These are phyloP conservation scores for Corythornis vintsioides DNA, from an alignment of 2,113 vertebrate genomes.

Conservation along the genomic window DNA sequence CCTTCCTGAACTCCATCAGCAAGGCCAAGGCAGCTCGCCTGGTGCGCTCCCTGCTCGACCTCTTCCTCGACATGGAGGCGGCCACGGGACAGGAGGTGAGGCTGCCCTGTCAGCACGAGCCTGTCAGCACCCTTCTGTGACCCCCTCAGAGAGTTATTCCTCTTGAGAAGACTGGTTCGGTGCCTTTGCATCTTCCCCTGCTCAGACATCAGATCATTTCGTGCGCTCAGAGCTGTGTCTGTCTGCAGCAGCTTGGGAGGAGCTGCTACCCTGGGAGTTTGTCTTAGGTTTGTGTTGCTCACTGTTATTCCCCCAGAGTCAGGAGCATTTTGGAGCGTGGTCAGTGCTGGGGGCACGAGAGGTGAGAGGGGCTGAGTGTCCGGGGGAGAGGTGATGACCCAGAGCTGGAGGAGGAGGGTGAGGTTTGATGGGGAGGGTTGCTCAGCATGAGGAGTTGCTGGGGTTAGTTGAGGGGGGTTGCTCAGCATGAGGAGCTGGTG, in stretches of 20 bases:
- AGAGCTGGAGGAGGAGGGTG: neutral
- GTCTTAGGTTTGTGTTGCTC: neutral
- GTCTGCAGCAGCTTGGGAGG: conserved; percentile 20
- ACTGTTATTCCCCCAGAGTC: neutral
- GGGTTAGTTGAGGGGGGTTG: too few relatives aligned
- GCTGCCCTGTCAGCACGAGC: neutral
- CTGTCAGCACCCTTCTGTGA: neutral
- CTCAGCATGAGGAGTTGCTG: too few relatives aligned
- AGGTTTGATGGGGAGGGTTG: too few relatives aligned
- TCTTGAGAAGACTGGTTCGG: neutral
- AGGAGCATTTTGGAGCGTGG: neutral
- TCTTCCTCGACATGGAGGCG: conserved; percentile 98
- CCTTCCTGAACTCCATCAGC: conserved; percentile 96
- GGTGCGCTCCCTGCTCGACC: conserved; percentile 93
- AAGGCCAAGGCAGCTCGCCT: conserved; percentile 93
- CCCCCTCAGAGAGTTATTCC: neutral
- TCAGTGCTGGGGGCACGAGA: neutral
- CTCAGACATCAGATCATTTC: conserved; percentile 45
- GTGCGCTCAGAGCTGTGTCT: neutral
- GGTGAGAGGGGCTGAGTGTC: neutral
- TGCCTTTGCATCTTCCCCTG: neutral
- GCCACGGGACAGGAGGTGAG: conserved; percentile 97
- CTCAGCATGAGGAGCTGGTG: neutral
- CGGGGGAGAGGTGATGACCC: neutral
- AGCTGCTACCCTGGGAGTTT: neutral